Percentiles rank a stretch among this genome's conserved stretches.
phyloP scores from a whole-genome alignment of 2,888 invertebrate genomes.

The Clunio marinus region DNA sequence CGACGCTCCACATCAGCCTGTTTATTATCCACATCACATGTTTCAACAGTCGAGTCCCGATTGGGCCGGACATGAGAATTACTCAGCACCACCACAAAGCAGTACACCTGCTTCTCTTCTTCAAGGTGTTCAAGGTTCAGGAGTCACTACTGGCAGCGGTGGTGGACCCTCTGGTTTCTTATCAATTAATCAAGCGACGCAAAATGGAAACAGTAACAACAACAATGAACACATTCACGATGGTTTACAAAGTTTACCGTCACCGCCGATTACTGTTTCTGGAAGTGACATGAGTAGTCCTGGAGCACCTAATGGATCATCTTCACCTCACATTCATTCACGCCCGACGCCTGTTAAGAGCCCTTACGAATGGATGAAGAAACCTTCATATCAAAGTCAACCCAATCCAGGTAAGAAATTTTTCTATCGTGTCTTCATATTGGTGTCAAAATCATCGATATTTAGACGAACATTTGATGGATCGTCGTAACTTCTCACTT shows the following conservation, averaged over 20 bases:
- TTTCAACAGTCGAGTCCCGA: constrained; percentile 53
- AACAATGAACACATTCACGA: constrained; percentile 45
- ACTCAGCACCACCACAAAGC: constrained; percentile 54
- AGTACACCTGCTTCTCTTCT: constrained; percentile 49
- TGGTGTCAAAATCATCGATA: too few relatives aligned
- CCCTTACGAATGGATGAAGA: constrained; percentile 91
- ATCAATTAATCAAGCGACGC: constrained; percentile 42
- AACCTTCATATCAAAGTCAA: constrained; percentile 77
- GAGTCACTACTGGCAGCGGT: too few relatives aligned
- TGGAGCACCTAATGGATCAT: constrained; percentile 50
- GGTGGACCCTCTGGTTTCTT: constrained; percentile 20
- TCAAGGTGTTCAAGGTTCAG: constrained; percentile 52
- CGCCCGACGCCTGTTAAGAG: constrained; percentile 71
- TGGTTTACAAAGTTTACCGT: constrained; percentile 51
- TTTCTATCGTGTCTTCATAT: background rate
- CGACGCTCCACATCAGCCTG: constrained; percentile 51
- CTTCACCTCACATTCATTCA: constrained; percentile 51
- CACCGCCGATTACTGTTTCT: constrained; percentile 58
- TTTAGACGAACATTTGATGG: too few relatives aligned
- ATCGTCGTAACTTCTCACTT: background rate
- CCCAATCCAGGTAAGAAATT: constrained; percentile 71
- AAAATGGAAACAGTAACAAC: constrained; percentile 42
- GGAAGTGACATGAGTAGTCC: constrained; percentile 62
- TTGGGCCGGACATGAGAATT: constrained; percentile 52
- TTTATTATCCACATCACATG: constrained; percentile 54